phyloP scores from a whole-genome alignment of 2,888 invertebrate genomes.

The Drosophila quinaria region DNA sequence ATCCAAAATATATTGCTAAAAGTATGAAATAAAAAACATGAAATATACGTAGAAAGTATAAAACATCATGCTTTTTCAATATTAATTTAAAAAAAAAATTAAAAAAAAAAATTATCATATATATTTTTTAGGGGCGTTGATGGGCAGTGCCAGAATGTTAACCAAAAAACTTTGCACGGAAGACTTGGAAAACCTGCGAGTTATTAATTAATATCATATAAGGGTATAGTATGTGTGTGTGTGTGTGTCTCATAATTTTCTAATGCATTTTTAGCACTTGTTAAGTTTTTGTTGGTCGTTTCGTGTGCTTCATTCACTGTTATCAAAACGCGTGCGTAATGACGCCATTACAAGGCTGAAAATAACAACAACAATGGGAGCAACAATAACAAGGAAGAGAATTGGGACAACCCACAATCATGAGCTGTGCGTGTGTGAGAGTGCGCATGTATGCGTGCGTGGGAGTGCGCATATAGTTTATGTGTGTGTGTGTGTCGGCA shows the following conservation, averaged over 20 bases:
- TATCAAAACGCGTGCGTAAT: slow-evolving; percentile 51
- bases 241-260: slow-evolving; percentile 26
- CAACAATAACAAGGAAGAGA: slow-evolving; percentile 7
- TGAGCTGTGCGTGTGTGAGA: slow-evolving; percentile 2
- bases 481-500: slow-evolving; percentile 32
- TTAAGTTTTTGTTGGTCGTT: slow-evolving; percentile 34
- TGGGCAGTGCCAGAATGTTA: no score
- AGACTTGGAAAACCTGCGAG: no score
- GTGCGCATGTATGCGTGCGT: slow-evolving; percentile 2
- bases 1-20: no score
- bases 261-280: slow-evolving; percentile 52
- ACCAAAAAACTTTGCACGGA: no score
- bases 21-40: no score
- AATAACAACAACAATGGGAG: background rate
- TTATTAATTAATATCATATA: no score
- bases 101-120: no score
- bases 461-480: background rate
- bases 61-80: no score
- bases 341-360: slow-evolving; percentile 48
- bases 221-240: slow-evolving; percentile 6
- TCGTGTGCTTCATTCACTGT: slow-evolving; percentile 39
- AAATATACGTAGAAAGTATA: no score
- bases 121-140: no score
- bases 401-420: slow-evolving; percentile 10
- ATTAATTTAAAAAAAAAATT: no score